Conservation (phyloP, 2,888 invertebrate species). For the Caenorhabditis imperialis region DNA sequence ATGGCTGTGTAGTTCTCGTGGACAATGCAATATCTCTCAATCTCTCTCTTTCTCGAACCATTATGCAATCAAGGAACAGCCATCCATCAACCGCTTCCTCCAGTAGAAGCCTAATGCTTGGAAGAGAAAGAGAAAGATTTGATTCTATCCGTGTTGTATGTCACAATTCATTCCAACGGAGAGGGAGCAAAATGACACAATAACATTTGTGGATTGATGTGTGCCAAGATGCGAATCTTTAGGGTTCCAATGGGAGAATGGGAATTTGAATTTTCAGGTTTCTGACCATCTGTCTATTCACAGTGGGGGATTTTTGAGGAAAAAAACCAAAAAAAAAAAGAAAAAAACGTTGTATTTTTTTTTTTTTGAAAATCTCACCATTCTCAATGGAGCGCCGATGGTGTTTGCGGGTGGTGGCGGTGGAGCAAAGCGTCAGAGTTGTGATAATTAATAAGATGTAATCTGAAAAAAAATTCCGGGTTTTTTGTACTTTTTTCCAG, state of each 20-base stretch:
- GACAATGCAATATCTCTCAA: too few species aligned
- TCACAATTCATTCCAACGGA: constrained; percentile 33
- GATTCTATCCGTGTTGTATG: constrained; percentile 7
- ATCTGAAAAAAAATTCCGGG: too few species aligned
- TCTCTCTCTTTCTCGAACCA: constrained; percentile 5
- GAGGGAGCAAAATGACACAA: too few species aligned
- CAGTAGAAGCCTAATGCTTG: background rate
- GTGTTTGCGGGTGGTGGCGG: constrained; percentile 45
- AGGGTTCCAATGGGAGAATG: too few species aligned
- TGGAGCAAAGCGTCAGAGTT: background rate
- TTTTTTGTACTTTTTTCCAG: constrained; percentile 1
- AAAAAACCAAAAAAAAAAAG: too few species aligned
- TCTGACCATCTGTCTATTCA: too few species aligned
- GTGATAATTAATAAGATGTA: constrained; percentile 9
- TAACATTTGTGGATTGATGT: too few species aligned
- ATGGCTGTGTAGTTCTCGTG: too few species aligned
- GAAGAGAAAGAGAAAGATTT: background rate
- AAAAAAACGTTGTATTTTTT: too few species aligned
- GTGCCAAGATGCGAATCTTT: too few species aligned
- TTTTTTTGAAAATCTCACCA: constrained; percentile 38
- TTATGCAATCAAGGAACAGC: constrained; percentile 44
- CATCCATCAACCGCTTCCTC: background rate
- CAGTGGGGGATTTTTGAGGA: too few species aligned
- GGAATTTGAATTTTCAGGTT: too few species aligned
- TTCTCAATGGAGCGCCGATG: constrained; percentile 49